phyloP scores from a whole-genome alignment of 2,113 vertebrate species.

The Crocuta crocuta region DNA sequence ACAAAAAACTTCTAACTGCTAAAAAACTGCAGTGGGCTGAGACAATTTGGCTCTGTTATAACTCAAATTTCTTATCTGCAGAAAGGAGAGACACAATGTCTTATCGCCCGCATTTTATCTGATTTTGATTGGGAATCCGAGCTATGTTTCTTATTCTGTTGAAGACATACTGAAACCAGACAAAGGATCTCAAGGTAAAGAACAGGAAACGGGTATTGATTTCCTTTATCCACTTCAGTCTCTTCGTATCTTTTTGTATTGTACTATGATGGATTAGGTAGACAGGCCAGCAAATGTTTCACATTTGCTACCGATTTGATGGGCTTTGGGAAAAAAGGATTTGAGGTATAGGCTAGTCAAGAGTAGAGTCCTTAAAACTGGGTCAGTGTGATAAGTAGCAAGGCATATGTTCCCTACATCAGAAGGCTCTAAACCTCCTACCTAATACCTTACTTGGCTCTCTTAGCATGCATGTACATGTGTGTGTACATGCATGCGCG shows the following conservation, averaged over 20 bases:
- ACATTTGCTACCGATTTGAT: slow-evolving; percentile 77
- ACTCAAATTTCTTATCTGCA: slow-evolving; percentile 71
- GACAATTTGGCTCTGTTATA: slow-evolving; percentile 20
- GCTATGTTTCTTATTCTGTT: slow-evolving; percentile 73
- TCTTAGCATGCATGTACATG: background rate
- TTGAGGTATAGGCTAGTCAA: slow-evolving; percentile 57
- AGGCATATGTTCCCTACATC: background rate
- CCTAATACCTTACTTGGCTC: background rate
- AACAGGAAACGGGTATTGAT: slow-evolving; percentile 72
- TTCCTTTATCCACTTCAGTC: slow-evolving; percentile 76
- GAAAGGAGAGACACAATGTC: slow-evolving; percentile 57
- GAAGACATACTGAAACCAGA: slow-evolving; percentile 79
- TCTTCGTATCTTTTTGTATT: slow-evolving; percentile 77
- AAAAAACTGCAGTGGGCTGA: background rate
- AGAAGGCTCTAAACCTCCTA: background rate
- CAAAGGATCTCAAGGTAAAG: slow-evolving; percentile 80
- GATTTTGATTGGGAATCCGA: slow-evolving; percentile 77
- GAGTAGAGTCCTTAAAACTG: slow-evolving; percentile 75
- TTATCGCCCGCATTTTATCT: slow-evolving; percentile 72
- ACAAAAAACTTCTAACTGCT: background rate
- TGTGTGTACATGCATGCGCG: background rate
- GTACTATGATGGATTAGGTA: slow-evolving; percentile 78
- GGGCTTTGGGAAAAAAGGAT: slow-evolving; percentile 77
- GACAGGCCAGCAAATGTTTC: slow-evolving; percentile 74
- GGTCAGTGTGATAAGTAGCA: slow-evolving; percentile 34